phyloP scores from a whole-genome alignment of 2,113 vertebrate genomes.

The Festucalex cinctus region DNA sequence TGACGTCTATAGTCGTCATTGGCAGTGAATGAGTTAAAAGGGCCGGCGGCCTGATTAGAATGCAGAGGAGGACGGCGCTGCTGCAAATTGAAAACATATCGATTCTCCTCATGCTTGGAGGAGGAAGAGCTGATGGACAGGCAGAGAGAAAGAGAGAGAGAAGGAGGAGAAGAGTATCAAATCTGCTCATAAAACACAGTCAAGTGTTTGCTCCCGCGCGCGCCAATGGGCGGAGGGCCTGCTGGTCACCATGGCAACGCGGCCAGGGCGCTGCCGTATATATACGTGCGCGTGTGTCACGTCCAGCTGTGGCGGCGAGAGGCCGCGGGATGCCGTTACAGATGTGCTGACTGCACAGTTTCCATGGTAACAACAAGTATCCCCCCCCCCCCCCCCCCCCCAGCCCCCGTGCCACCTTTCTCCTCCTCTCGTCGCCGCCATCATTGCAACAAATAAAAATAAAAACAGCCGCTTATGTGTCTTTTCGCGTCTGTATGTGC shows the following conservation, averaged over 20 bases:
- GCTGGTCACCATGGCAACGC: conserved; percentile 39
- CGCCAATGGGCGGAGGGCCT: conserved; percentile 20
- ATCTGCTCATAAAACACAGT: conserved; percentile 5
- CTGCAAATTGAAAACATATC: conserved; percentile 71
- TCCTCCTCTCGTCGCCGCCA: conserved; percentile 34
- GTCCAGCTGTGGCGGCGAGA: conserved; percentile 50
- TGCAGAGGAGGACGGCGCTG: conserved; percentile 69
- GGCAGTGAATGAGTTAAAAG: too few relatives aligned
- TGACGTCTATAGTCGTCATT: too few relatives aligned
- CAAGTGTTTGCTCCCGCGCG: conserved; percentile 17
- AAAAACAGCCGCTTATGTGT: conserved; percentile 46
- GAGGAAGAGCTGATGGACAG: conserved; percentile 19
- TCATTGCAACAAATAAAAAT: too few relatives aligned
- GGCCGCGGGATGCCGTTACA: conserved; percentile 59
- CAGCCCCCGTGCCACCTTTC: neutral
- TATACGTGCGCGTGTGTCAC: conserved; percentile 15
- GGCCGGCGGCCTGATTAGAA: conserved; percentile 62
- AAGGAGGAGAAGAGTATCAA: conserved; percentile 4
- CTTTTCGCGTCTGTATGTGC: conserved; percentile 42
- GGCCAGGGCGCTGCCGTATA: conserved; percentile 28
- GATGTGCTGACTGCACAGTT: conserved; percentile 80
- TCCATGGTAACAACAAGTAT: conserved; percentile 73
- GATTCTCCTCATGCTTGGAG: conserved; percentile 61
- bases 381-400: conserved; percentile 3
- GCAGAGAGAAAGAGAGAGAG: neutral